These are phyloP conservation scores for Oreochromis spilurus DNA, from an alignment of 2,113 vertebrate genomes.

Conservation along the genomic window DNA sequence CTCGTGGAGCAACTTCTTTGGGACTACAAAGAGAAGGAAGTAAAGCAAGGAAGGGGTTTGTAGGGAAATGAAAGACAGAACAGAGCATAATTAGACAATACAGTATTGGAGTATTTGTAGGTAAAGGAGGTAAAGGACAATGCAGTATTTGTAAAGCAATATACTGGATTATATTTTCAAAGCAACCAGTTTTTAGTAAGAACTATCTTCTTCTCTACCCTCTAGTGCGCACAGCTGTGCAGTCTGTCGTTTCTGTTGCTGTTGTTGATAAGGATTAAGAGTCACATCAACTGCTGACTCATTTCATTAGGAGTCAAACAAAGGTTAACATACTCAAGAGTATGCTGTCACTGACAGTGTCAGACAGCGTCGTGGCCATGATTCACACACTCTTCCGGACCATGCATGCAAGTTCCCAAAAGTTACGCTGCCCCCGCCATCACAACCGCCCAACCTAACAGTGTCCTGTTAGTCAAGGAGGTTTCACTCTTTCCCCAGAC, in stretches of 20 bases:
- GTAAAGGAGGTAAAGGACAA: not conserved
- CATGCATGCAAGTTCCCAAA: constrained; percentile 44
- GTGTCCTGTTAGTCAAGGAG: constrained; percentile 59
- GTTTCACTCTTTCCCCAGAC: constrained; percentile 27
- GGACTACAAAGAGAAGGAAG: constrained; percentile 70
- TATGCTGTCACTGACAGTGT: not conserved
- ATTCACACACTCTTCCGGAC: constrained; percentile 42
- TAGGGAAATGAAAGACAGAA: not conserved
- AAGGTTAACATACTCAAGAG: not conserved
- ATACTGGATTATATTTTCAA: not conserved
- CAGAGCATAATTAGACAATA: not conserved
- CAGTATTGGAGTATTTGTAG: not conserved
- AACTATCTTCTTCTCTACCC: not conserved
- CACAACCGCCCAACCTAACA: constrained; percentile 30
- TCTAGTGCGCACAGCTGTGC: not conserved
- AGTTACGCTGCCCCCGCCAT: not conserved
- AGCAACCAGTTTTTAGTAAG: not conserved
- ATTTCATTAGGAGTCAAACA: not conserved
- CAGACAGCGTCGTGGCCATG: not conserved
- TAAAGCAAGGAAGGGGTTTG: not conserved
- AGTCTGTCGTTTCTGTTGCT: not conserved
- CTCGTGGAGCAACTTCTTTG: constrained; percentile 85
- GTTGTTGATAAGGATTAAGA: not conserved
- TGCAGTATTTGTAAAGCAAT: not conserved
- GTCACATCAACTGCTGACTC: not conserved